These are phyloP conservation scores for Chalcis sispes DNA, from an alignment of 2,888 invertebrate genomes.

Conservation along the genomic window DNA sequence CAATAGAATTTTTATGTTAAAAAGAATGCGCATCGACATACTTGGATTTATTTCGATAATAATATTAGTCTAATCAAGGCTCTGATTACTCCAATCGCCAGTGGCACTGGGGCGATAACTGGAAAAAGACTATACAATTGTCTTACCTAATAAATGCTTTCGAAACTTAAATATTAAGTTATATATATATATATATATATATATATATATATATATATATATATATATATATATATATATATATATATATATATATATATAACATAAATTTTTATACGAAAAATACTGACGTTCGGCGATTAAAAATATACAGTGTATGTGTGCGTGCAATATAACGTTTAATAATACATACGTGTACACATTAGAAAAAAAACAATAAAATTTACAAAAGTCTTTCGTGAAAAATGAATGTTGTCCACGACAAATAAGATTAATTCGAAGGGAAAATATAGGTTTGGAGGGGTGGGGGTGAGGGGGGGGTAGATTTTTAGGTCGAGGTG, in stretches of 20 bases:
- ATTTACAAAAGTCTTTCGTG: too few relatives aligned
- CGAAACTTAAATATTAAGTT: slow-evolving; percentile 25
- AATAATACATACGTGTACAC: not conserved
- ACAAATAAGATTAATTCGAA: too few relatives aligned
- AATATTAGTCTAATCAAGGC: slow-evolving; percentile 39
- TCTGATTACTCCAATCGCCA: slow-evolving; percentile 32
- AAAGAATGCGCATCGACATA: slow-evolving; percentile 34
- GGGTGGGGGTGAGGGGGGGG: not conserved
- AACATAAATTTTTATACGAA: slow-evolving; percentile 30
- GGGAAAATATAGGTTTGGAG: not conserved
- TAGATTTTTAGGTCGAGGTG: not conserved
- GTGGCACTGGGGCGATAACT: slow-evolving; percentile 10
- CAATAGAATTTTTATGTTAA: not conserved
- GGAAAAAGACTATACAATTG: slow-evolving; percentile 37
- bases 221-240: too few relatives aligned
- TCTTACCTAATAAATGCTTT: slow-evolving; percentile 23
- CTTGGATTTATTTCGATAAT: not conserved
- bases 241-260: too few relatives aligned
- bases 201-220: too few relatives aligned
- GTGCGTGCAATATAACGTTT: not conserved
- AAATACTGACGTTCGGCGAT: slow-evolving; percentile 29
- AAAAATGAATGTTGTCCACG: not conserved
- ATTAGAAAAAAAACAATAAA: not conserved
- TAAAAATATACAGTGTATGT: slow-evolving; percentile 36
- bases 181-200: too few relatives aligned